These are phyloP conservation scores for Myanophis thanlyinensis DNA, from an alignment of 2,113 vertebrate genomes.

Conservation along the genomic window DNA sequence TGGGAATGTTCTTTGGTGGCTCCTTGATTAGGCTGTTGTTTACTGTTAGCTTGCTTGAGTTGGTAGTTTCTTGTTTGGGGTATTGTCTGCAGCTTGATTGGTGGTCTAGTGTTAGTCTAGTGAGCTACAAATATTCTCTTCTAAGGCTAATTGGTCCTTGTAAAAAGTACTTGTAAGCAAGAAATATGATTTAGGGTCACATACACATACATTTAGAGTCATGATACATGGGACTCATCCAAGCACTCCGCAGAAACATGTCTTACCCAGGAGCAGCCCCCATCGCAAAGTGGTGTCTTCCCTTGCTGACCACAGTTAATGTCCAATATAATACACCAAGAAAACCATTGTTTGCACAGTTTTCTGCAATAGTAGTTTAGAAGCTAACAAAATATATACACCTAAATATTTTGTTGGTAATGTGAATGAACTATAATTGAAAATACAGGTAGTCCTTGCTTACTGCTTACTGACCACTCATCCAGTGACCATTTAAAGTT, in stretches of 20 bases:
- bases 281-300: background rate
- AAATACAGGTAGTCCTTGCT: background rate
- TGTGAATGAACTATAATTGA: background rate
- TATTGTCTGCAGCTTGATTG: too few species aligned
- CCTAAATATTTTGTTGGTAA: background rate
- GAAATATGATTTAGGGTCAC: background rate
- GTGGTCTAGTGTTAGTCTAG: background rate
- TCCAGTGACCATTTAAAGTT: background rate
- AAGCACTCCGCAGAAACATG: background rate
- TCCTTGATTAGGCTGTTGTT: too few species aligned
- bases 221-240: background rate
- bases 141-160: background rate
- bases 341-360: background rate
- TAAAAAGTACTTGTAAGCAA: background rate
- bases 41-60: too few species aligned
- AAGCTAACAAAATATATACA: background rate
- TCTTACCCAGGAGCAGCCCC: background rate
- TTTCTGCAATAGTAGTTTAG: background rate
- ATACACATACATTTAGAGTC: too few species aligned
- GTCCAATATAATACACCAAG: background rate
- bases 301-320: background rate
- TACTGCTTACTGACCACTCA: background rate
- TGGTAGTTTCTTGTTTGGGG: too few species aligned
- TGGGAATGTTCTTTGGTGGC: too few species aligned
- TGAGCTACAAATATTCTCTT: background rate